Evolutionary conservation across 2,888 invertebrate genomes (phyloP).

Genomic region (Schrankia costaestrigalis): DNA sequence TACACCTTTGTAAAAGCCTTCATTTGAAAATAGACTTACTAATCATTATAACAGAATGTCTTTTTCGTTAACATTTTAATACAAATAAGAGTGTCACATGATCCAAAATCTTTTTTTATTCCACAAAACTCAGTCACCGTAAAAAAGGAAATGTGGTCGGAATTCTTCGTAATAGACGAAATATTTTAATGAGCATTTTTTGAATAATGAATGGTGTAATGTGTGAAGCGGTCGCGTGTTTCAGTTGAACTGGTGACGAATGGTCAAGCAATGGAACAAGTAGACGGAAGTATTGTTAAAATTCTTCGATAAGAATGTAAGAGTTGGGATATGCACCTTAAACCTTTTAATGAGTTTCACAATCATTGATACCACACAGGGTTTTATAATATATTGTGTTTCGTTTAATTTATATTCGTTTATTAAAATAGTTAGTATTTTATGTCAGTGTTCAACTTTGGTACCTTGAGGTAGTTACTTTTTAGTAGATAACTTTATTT

Average conservation of each 20-base stretch:
- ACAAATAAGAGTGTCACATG: conserved; percentile 27
- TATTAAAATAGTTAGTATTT: too few relatives aligned
- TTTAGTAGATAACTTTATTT: too few relatives aligned
- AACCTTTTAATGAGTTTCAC: too few relatives aligned
- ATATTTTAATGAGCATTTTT: conserved; percentile 73
- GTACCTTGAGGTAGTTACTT: too few relatives aligned
- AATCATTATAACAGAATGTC: background rate
- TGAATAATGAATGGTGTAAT: conserved; percentile 49
- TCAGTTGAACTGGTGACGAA: conserved; percentile 43
- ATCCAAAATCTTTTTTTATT: conserved; percentile 35
- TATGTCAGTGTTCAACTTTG: too few relatives aligned
- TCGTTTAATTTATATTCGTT: too few relatives aligned
- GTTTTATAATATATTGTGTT: too few relatives aligned
- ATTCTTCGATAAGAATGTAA: conserved; percentile 48
- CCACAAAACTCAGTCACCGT: conserved; percentile 47
- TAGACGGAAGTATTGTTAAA: conserved; percentile 69
- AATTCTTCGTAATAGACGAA: conserved; percentile 64
- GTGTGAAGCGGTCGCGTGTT: conserved; percentile 51
- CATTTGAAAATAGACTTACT: conserved; percentile 10
- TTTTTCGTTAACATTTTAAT: background rate
- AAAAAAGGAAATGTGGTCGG: conserved; percentile 44
- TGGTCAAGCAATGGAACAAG: conserved; percentile 31
- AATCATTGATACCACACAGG: too few relatives aligned
- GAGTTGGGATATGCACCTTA: too few relatives aligned
- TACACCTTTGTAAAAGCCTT: conserved; percentile 12